A percentile compares a stretch with the other conserved stretches of the same genome.
These are phyloP conservation scores for Erebia ligea DNA, from an alignment of 2,888 invertebrate species.

Conservation along the genomic window DNA sequence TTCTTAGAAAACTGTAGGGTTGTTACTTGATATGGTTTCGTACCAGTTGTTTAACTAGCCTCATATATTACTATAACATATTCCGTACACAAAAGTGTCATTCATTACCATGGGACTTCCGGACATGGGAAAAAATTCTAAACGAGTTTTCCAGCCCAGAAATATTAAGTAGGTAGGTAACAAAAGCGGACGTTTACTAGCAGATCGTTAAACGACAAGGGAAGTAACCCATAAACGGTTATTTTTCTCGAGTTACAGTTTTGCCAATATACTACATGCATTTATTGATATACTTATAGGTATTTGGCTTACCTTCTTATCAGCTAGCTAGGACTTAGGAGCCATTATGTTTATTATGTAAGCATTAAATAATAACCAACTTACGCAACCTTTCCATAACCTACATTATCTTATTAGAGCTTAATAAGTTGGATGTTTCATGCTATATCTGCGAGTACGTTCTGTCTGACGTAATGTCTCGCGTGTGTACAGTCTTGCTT, in stretches of 20 bases:
- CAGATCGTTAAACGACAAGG: no score
- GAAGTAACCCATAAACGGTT: no score
- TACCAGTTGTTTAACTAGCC: background rate
- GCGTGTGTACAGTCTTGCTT: slow-evolving; percentile 1
- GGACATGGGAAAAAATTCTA: background rate
- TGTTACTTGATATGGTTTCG: background rate
- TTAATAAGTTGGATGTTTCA: background rate
- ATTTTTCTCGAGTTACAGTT: no score
- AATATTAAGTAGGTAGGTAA: background rate
- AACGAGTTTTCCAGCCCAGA: background rate
- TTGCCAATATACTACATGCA: no score
- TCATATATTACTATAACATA: background rate
- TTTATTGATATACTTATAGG: no score
- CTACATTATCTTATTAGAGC: slow-evolving; percentile 11
- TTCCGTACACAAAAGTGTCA: no score
- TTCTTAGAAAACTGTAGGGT: background rate
- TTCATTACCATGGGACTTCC: background rate
- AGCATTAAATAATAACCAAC: background rate
- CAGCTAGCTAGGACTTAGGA: background rate
- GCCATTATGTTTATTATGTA: background rate
- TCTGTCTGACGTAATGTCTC: background rate
- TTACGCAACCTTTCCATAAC: slow-evolving; percentile 14
- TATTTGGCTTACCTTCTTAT: background rate
- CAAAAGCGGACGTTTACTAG: no score
- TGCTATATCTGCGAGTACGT: background rate